Evolutionary conservation across 92 coral and sea anemone species (phyloP).

Genomic region (Virgularia gustaviana): DNA sequence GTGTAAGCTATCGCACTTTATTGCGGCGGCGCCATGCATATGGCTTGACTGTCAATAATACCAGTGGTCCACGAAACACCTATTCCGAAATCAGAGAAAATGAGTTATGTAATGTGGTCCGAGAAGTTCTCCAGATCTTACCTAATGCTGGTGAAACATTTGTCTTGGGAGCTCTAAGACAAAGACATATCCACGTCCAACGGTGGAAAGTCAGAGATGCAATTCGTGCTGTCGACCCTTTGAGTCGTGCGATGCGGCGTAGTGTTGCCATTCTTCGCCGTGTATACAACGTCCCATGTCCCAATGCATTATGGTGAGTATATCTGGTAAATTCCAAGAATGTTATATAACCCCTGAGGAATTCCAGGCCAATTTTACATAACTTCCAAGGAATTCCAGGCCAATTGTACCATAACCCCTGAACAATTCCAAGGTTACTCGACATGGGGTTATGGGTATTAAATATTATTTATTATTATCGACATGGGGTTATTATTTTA

Average conservation of each 20-base stretch:
- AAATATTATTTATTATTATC: not conserved
- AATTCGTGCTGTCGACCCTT: constrained; percentile 14
- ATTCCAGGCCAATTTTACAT: no score
- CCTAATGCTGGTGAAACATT: constrained; percentile 23
- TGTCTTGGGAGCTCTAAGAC: constrained; percentile 20
- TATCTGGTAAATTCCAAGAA: not conserved
- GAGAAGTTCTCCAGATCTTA: not conserved
- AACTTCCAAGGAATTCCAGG: no score
- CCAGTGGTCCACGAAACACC: not conserved
- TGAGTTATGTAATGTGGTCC: constrained; percentile 13
- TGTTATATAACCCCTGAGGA: no score
- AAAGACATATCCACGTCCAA: not conserved
- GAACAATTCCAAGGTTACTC: not conserved
- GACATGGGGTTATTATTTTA: no score
- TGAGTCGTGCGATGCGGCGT: constrained; percentile 21
- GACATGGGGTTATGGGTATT: not conserved
- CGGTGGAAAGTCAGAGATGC: constrained; percentile 3
- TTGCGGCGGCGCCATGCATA: not conserved
- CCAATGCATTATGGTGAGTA: constrained; percentile 34
- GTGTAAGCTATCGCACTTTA: constrained; percentile 1
- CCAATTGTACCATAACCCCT: not conserved
- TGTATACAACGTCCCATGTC: constrained; percentile 20
- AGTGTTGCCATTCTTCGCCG: not conserved
- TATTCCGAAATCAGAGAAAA: not conserved
- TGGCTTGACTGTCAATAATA: not conserved